These are phyloP conservation scores for Megalops cyprinoides DNA, from an alignment of 2,797 vertebrate genomes.

Conservation along the genomic window DNA sequence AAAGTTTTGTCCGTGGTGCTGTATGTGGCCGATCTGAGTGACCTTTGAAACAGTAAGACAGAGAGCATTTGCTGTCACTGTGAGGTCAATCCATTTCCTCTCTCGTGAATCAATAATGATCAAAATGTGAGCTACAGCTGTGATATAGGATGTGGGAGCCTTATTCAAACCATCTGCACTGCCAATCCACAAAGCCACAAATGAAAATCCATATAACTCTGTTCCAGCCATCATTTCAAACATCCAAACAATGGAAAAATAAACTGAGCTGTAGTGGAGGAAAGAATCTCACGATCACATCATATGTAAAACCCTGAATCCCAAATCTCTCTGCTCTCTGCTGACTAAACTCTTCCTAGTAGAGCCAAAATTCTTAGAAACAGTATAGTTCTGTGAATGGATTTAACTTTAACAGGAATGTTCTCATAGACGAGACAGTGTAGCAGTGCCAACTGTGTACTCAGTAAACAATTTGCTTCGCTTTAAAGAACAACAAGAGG, in stretches of 20 bases:
- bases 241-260: neutral
- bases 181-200: neutral
- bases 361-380: slow-evolving; percentile 54
- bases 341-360: slow-evolving; percentile 43
- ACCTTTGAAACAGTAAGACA: neutral
- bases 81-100: neutral
- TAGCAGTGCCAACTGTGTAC: slow-evolving; percentile 60
- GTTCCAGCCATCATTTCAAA: neutral
- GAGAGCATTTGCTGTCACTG: neutral
- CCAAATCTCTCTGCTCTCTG: slow-evolving; percentile 22
- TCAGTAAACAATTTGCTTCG: slow-evolving; percentile 59
- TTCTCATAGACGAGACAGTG: slow-evolving; percentile 47
- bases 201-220: neutral
- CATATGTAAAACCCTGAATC: slow-evolving; percentile 16
- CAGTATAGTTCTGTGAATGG: slow-evolving; percentile 58
- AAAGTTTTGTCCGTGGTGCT: neutral
- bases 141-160: neutral
- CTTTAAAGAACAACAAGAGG: slow-evolving; percentile 43
- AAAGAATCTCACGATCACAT: neutral
- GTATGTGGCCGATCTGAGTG: neutral
- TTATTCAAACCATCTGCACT: neutral
- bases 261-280: neutral
- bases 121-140: neutral
- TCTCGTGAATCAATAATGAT: neutral
- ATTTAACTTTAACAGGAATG: slow-evolving; percentile 64